Evolutionary conservation across 2,113 vertebrate species (phyloP), one percentile per base, ranked within the genome.

Genomic region (Danio rerio): DNA sequence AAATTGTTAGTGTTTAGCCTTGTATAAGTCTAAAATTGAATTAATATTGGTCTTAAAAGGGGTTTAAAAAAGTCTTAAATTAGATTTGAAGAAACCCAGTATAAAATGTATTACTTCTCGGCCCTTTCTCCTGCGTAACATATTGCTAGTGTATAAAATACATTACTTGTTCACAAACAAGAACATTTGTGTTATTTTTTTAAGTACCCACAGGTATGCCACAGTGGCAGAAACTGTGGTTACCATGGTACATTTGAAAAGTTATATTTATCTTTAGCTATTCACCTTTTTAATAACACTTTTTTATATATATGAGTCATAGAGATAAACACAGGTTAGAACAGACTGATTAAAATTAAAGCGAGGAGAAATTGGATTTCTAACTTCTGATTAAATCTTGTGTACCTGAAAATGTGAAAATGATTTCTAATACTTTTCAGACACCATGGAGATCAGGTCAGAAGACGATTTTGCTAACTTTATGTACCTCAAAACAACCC

Each of bases 251-350:
- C 11, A 76, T 20, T 59, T 58, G 42, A 9, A 47, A 61, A 21
- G n/a, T 47, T 6, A 21, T 45, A 18, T 61, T 49, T 74, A 58
- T 74, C 6, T 59, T 45, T 56, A 74, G 16, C 71, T 6, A 20
- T 75, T 20, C 18, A 71, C 7, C 10, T 43, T 11, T 74, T 2
- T n/a, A 56, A 42, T 56, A 55, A 55, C 9, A 43, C 52, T 55
- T 74, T 40, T 16, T 9, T 47, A 52, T 15, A 45, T 47, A 52
- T 15, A 45, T 59, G 73, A 76, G 18, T 76, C 56, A 71, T 71
- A 53, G 6, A 21, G 13, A 53, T 72, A 72, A 53, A 53, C 20
- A 20, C 10, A 49, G 4, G 15, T 47, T 68, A 49, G 62, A 72
- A 53, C 20, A 49, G 43, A 45, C 56, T 61, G n/a, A 20, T 47